Conservation (phyloP, 1,140 invertebrate genomes). For the Archegozetes longisetosus region DNA sequence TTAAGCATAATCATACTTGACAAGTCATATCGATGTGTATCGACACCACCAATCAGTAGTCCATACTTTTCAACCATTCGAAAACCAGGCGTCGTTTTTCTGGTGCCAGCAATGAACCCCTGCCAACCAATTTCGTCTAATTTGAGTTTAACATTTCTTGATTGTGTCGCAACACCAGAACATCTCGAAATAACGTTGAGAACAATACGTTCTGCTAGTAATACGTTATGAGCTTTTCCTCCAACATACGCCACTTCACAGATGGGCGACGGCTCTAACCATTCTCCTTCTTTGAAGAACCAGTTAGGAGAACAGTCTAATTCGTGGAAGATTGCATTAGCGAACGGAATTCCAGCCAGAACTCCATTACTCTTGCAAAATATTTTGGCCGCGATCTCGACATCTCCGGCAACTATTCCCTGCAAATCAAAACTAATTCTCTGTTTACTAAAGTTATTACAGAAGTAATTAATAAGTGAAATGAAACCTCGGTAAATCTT, state of each 20-base stretch:
- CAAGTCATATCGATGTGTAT: slow-evolving; percentile 32
- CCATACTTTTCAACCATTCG: slow-evolving; percentile 36
- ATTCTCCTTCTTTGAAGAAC: slow-evolving; percentile 26
- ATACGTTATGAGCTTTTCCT: slow-evolving; percentile 29
- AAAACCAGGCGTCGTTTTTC: slow-evolving; percentile 37
- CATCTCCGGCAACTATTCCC: slow-evolving; percentile 20
- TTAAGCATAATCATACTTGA: slow-evolving; percentile 37
- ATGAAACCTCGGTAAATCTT: slow-evolving; percentile 16
- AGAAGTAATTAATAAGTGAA: neutral
- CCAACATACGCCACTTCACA: slow-evolving; percentile 25
- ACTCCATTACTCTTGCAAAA: slow-evolving; percentile 29
- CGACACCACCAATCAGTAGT: slow-evolving; percentile 31
- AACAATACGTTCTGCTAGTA: slow-evolving; percentile 32
- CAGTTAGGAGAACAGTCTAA: slow-evolving; percentile 29
- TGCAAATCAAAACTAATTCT: slow-evolving; percentile 18
- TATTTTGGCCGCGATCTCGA: slow-evolving; percentile 27
- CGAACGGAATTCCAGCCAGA: slow-evolving; percentile 33
- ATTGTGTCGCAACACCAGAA: slow-evolving; percentile 33
- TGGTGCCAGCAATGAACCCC: slow-evolving; percentile 31
- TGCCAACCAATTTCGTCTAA: slow-evolving; percentile 25
- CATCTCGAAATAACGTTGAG: slow-evolving; percentile 31
- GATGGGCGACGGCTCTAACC: neutral
- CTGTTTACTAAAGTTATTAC: neutral
- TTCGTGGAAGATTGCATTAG: slow-evolving; percentile 31
- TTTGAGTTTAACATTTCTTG: slow-evolving; percentile 13